Evolutionary conservation across 2,113 vertebrate species (phyloP), one percentile per base, ranked within the genome.

Genomic region (Synchiropus splendidus): DNA sequence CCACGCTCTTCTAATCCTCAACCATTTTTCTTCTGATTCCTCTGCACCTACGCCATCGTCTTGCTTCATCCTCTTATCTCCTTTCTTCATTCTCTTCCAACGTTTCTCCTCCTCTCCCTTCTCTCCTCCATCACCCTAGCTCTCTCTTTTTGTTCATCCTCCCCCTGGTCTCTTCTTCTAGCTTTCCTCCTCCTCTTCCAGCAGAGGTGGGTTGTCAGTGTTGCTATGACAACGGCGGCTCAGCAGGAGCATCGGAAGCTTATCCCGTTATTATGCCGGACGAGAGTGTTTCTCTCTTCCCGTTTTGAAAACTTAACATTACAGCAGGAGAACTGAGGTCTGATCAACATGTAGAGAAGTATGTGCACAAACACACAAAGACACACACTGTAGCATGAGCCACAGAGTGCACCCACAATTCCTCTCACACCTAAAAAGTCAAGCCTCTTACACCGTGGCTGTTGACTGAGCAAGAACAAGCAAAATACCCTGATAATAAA

Each of bases 161-260:
- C 51, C 52, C 34, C 43, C 38, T 61, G 21, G 51, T 51, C 54
- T 55, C 43, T 38, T 60, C 42, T 67, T 52, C 50, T 44, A 41
- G 18, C 53, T 44, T 48, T 53, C 48, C 45, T 47, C 39, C 39
- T 43, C 62, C 42, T 63, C 46, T 31, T 42, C 41, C 42, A 58
- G 57, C 58, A 70, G 72, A 72, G 79, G 72, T 69, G 68, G 76
- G 70, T 48, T 78, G 67, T 62, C 58, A 5, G 55, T 39, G 70
- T 79, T 74, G 44, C 74, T 18, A 52, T 51, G 68, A 47, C 54
- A 6, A 78, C 59, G 6, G 58, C 61, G 54, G 21, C 21, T 27
- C 74, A 74, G 72, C 56, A 52, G 79, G 76, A 66, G 51, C 64
- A 65, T 67, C 45, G 46, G 66, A 62, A 54, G 64, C 63, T 72